Percentiles rank a stretch among this genome's conserved stretches.
Evolutionary conservation across 2,888 invertebrate species (phyloP).

Genomic region (Agriopis aurantiaria): DNA sequence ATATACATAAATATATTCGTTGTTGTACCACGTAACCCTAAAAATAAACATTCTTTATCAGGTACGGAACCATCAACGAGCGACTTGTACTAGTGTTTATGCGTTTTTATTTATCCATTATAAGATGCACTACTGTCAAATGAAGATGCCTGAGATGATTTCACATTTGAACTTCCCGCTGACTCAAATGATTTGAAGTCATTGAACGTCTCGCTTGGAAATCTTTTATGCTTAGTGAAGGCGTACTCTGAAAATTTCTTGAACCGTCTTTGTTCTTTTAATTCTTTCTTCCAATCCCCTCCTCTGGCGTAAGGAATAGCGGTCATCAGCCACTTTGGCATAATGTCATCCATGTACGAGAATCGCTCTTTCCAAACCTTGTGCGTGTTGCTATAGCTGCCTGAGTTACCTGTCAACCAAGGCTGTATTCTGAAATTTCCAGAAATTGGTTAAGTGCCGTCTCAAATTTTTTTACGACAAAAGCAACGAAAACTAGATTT

Average conservation of each 20-base stretch:
- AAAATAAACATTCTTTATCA: too few species aligned
- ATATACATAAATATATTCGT: too few species aligned
- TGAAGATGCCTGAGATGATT: conserved; percentile 1
- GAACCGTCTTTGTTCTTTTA: conserved; percentile 56
- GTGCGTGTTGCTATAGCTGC: conserved; percentile 62
- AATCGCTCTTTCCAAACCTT: conserved; percentile 68
- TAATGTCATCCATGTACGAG: conserved; percentile 67
- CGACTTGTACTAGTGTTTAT: neutral
- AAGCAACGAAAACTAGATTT: too few species aligned
- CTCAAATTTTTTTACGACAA: too few species aligned
- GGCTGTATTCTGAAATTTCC: conserved; percentile 58
- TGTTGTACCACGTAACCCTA: too few species aligned
- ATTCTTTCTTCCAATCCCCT: conserved; percentile 66
- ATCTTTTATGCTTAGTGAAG: conserved; percentile 61
- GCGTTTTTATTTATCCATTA: neutral
- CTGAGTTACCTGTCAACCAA: conserved; percentile 64
- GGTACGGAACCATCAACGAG: too few species aligned
- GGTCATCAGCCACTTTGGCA: conserved; percentile 65
- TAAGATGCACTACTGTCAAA: neutral
- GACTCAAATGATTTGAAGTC: conserved; percentile 20
- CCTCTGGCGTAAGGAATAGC: conserved; percentile 60
- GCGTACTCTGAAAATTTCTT: conserved; percentile 65
- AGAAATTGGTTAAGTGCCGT: neutral
- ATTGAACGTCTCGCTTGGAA: conserved; percentile 18
- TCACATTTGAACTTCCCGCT: neutral